Evolutionary conservation across 1,140 invertebrate species (phyloP).

Genomic region (Helicoverpa armigera): DNA sequence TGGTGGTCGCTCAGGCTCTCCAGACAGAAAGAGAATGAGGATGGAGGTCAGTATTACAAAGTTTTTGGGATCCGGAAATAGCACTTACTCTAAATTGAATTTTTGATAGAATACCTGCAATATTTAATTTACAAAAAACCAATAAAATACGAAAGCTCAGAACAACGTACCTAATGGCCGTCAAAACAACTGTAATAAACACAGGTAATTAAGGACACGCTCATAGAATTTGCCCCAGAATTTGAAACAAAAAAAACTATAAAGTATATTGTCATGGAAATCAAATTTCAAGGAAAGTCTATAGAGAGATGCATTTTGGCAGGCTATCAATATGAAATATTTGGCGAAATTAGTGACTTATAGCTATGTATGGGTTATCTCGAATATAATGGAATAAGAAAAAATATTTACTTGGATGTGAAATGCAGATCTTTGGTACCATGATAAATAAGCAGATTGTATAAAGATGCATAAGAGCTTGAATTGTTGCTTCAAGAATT

Average conservation of each 20-base stretch:
- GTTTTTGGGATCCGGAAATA: neutral
- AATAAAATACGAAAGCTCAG: slow-evolving; percentile 12
- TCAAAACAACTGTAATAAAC: slow-evolving; percentile 33
- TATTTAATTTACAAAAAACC: slow-evolving; percentile 9
- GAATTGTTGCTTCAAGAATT: slow-evolving; percentile 36
- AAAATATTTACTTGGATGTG: slow-evolving; percentile 30
- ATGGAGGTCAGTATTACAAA: slow-evolving; percentile 80
- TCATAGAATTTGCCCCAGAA: slow-evolving; percentile 22
- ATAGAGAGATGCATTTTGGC: neutral
- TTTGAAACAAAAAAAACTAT: slow-evolving; percentile 28
- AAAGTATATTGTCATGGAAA: slow-evolving; percentile 18
- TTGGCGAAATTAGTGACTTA: slow-evolving; percentile 26
- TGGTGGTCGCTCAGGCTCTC: slow-evolving; percentile 79
- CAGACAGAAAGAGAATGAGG: slow-evolving; percentile 85
- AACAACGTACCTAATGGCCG: slow-evolving; percentile 15
- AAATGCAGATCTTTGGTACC: slow-evolving; percentile 41
- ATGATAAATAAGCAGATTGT: slow-evolving; percentile 19
- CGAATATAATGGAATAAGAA: slow-evolving; percentile 37
- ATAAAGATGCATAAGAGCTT: slow-evolving; percentile 33
- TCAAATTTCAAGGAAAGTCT: slow-evolving; percentile 8
- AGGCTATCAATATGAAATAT: slow-evolving; percentile 26
- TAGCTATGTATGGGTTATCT: slow-evolving; percentile 26
- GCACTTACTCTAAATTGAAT: neutral
- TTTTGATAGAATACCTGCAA: too few relatives aligned
- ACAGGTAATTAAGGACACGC: slow-evolving; percentile 7